phyloP scores from a whole-genome alignment of 2,888 invertebrate species.

The Leptarthrus brevirostris region DNA sequence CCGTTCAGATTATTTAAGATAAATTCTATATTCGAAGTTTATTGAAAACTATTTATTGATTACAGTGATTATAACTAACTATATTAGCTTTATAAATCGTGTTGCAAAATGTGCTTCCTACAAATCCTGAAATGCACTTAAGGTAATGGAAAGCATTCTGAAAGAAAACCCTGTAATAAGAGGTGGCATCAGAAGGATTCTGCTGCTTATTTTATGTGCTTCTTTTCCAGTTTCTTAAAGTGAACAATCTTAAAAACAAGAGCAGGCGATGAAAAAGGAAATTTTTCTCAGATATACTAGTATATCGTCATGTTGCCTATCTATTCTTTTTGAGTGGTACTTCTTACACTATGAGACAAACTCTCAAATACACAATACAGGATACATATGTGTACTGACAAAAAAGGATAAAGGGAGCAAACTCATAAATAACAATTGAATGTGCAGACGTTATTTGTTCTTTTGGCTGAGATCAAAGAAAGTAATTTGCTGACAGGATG shows the following conservation, averaged over 20 bases:
- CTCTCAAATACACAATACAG: neutral
- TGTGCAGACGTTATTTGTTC: conserved; percentile 41
- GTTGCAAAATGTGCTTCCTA: conserved; percentile 19
- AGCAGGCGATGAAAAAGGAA: conserved; percentile 18
- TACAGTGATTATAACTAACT: too few species aligned
- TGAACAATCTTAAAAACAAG: conserved; percentile 32
- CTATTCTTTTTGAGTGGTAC: conserved; percentile 28
- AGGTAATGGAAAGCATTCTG: conserved; percentile 2
- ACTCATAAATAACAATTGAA: conserved; percentile 46
- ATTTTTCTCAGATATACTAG: neutral
- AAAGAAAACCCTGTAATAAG: conserved; percentile 22
- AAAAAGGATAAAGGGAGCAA: conserved; percentile 25
- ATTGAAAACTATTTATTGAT: too few species aligned
- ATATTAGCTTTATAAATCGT: conserved; percentile 28
- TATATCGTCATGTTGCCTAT: conserved; percentile 8
- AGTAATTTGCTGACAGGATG: conserved; percentile 47
- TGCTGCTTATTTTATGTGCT: conserved; percentile 29
- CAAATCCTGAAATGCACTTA: conserved; percentile 24
- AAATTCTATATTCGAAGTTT: too few species aligned
- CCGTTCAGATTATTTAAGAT: too few species aligned
- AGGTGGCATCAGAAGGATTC: conserved; percentile 36
- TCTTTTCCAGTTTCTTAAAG: conserved; percentile 30
- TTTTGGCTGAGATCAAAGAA: conserved; percentile 45
- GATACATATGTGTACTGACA: neutral
- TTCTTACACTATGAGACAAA: conserved; percentile 8